Conservation (phyloP, 2,113 vertebrate species). For the Dendropsophus ebraccatus region DNA sequence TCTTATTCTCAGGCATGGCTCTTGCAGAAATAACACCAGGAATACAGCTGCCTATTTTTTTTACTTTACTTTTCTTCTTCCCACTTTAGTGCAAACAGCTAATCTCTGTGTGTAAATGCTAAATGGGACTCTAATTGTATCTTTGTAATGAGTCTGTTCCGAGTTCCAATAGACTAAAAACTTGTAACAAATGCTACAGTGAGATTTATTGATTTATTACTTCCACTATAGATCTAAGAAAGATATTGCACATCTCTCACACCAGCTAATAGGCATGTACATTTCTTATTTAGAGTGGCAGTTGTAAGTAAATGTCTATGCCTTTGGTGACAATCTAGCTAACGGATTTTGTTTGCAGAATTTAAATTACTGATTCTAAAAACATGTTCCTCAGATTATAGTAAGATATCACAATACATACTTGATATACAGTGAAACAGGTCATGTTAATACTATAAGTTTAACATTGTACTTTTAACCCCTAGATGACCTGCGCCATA, state of each 20-base stretch:
- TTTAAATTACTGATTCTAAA: neutral
- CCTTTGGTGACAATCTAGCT: neutral
- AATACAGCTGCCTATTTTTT: conserved; percentile 88
- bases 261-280: too few relatives aligned
- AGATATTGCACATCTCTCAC: neutral
- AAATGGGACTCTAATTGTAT: conserved; percentile 25
- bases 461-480: too few relatives aligned
- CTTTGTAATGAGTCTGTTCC: neutral
- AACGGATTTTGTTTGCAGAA: neutral
- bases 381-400: neutral
- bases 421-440: neutral
- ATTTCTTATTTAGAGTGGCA: too few relatives aligned
- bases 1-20: conserved; percentile 77
- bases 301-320: neutral
- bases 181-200: neutral
- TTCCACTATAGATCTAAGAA: neutral
- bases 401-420: neutral
- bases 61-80: conserved; percentile 75
- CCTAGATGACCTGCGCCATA: too few relatives aligned
- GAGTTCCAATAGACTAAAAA: neutral
- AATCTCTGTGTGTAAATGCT: conserved; percentile 13
- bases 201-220: neutral
- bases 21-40: conserved; percentile 79
- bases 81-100: conserved; percentile 50
- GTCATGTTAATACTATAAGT: neutral